phyloP scores from a whole-genome alignment of 2,888 invertebrate genomes.

The Leptopilina drosophilae region DNA sequence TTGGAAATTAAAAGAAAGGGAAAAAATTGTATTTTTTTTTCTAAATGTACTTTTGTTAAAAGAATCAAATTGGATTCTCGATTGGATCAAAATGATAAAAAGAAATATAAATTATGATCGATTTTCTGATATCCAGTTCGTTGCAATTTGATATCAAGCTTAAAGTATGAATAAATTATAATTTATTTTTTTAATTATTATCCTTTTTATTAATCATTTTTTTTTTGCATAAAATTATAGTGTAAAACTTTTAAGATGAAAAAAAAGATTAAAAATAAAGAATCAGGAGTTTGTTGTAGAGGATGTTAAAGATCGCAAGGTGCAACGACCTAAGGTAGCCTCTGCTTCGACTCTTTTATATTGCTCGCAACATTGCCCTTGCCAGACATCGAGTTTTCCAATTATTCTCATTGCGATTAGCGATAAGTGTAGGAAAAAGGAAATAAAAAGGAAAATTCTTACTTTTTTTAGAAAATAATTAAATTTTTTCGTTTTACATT shows the following conservation, averaged over 20 bases:
- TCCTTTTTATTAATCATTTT: neutral
- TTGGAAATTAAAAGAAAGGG: no score
- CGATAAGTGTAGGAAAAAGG: neutral
- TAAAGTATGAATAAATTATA: neutral
- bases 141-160: neutral
- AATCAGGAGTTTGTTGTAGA: neutral
- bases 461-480: conserved; percentile 1
- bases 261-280: neutral
- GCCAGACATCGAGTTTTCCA: conserved; percentile 1
- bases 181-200: neutral
- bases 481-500: neutral
- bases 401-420: neutral
- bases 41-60: no score
- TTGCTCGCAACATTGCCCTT: conserved; percentile 7
- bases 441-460: neutral
- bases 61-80: no score
- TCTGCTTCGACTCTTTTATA: conserved; percentile 45
- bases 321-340: conserved; percentile 68
- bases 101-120: no score
- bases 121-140: no score
- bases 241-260: neutral
- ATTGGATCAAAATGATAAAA: no score
- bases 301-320: conserved; percentile 52
- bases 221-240: no score
- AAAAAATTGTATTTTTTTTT: no score